phyloP scores from a whole-genome alignment of 2,797 vertebrate species.

The Tenualosa thibaudeaui region DNA sequence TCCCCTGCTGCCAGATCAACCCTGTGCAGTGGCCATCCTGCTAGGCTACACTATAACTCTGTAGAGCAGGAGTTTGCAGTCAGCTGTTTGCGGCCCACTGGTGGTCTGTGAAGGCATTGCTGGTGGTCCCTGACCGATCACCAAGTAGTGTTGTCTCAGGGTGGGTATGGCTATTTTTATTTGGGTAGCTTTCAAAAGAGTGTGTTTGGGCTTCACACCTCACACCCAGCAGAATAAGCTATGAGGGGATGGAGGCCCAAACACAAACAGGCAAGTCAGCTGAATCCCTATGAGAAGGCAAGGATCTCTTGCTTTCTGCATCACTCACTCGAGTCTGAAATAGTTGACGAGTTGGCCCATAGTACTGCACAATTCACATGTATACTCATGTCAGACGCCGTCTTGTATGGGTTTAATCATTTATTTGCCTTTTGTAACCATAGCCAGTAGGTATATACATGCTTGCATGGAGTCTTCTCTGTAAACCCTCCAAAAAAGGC shows the following conservation, averaged over 20 bases:
- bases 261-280: too few species aligned
- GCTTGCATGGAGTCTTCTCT: neutral
- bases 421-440: neutral
- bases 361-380: neutral
- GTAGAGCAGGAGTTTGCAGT: neutral
- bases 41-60: neutral
- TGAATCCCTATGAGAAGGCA: too few species aligned
- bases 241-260: too few species aligned
- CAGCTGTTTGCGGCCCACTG: too few species aligned
- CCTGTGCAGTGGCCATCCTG: neutral
- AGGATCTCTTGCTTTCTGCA: too few species aligned
- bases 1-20: neutral
- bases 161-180: too few species aligned
- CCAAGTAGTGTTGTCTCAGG: too few species aligned
- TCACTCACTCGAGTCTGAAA: neutral
- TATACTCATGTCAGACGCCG: neutral
- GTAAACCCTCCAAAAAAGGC: neutral
- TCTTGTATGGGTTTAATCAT: neutral
- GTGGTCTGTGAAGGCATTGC: too few species aligned
- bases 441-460: neutral
- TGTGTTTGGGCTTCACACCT: too few species aligned
- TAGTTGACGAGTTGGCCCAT: neutral
- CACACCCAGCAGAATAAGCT: too few species aligned
- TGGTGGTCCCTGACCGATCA: too few species aligned
- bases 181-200: too few species aligned